Evolutionary conservation across 2,888 invertebrate species (phyloP), one percentile per base, ranked within the genome.

Genomic region (Agrotis ipsilon): DNA sequence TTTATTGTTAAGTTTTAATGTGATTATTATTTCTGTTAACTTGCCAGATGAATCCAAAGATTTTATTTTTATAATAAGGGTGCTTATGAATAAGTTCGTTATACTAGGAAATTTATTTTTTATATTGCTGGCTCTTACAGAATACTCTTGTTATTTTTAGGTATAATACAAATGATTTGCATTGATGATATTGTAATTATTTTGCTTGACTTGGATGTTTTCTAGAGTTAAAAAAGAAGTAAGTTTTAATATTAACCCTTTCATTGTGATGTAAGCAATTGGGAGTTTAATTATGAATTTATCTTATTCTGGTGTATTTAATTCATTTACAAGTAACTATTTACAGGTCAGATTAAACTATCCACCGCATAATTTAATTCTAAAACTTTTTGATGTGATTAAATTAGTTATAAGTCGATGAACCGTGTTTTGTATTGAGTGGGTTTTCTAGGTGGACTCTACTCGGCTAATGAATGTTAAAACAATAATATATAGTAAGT

Each of bases 21-120:
- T 92, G 88, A 87, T 90, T 73, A 78, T 82, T 77, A 67, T 80
- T 89, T 89, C 79, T 85, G 87, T 87, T 88, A 86, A 89, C 94
- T 94, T 94, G 94, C 94, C 94, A 93, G 89, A 89, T 89, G 86
- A 73, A 90, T 87, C 94, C 94, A 94, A 94, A 94, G 93, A 94
- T 92, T 92, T 87, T 88, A 88, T 88, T 89, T 90, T 89, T 87
- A 75, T 83, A 83, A 76, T 69, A 89, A 79, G 24, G 79, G 89
- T 92, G 89, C 89, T 91, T 89, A 83, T 85, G 87, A 80, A 74
- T 78, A 72, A 69, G 75, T 78, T 72, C 65, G 70, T 76, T 68
- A 75, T 70, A 70, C n/a, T 78, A 66, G 54, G 46, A 51, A 57
- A 64, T 57, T 69, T 68, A n/a, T 77, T 71, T 74, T 72, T 72